Base-by-base conservation (phyloP, 2,888 invertebrate species). In the Eilema griseolum region DNA sequence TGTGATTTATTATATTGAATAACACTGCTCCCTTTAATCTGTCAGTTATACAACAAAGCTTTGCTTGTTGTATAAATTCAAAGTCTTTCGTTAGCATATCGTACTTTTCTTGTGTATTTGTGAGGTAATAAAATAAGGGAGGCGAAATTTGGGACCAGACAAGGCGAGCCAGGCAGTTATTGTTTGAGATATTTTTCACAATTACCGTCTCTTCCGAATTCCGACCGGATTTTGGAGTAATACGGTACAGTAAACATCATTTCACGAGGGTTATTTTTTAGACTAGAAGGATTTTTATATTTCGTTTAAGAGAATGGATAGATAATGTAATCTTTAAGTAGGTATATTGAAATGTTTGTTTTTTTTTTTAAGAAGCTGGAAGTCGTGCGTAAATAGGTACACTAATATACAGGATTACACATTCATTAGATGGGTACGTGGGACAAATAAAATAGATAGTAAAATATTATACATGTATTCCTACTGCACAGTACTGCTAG, bases 121-220 rank as follows among this genome's bases (percentile, higher is more conserved):
- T 46, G 46, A 67, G 16, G 46, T 4, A 46, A 61, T 67, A 61
- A n/a, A 67, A 61, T 46, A 61, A 67, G n/a, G 16, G 23, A 28
- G 60, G 60, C 23, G 23, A n/a, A 24, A 41, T 14, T 26, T 60
- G 10, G 46, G 28, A 41, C 60, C 28, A 3, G 14, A 26, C 11
- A 33, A 3, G n/a, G 46, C 14, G 26, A 67, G n/a, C 26, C 20
- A 23, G 60, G 26, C 60, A 41, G 66, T 60, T 26, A 60, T 28
- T 56, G n/a, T 46, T 41, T 20, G n/a, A 24, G 37, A 66, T 66
- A 31, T 66, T 59, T 59, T 57, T 59, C 59, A 66, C 59, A n/a
- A 66, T 66, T 59, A 59, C 59, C 59, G 26, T 59, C 26, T 37
- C 20, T 56, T n/a, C 23, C 7, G 31, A 57, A 33, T 52, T 8